Conservation (phyloP, 2,113 vertebrate genomes). For the Acrocephalus kingi region DNA sequence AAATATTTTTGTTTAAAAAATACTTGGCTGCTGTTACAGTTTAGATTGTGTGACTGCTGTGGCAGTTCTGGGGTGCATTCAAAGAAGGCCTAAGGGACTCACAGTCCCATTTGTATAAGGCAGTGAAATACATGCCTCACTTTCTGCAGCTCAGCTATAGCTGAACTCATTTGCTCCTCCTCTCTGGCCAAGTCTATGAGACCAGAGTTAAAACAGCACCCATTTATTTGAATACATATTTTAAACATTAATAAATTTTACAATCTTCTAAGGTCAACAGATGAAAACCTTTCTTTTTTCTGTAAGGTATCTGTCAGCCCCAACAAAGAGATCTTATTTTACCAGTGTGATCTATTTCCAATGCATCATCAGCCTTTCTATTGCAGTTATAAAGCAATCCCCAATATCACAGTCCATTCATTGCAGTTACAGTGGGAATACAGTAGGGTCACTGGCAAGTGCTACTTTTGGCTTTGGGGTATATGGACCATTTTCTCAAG, state of each 20-base stretch:
- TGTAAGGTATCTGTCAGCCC: not conserved
- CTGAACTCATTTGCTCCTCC: not conserved
- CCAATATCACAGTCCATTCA: fast-evolving
- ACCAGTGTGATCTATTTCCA: not conserved
- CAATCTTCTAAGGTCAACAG: not conserved
- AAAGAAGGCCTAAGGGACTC: not conserved
- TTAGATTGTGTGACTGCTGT: not conserved
- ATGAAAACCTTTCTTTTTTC: not conserved
- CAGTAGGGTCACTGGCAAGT: not conserved
- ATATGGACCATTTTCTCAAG: not conserved
- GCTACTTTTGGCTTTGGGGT: not conserved
- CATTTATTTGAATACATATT: not conserved
- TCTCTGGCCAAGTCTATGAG: not conserved
- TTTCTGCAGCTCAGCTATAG: not conserved
- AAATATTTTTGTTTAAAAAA: not conserved
- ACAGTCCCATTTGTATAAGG: not conserved
- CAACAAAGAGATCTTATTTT: not conserved
- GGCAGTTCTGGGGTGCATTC: not conserved
- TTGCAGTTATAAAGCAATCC: not conserved
- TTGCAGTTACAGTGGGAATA: not conserved
- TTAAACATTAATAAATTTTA: not conserved
- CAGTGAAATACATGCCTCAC: not conserved
- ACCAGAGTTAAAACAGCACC: not conserved
- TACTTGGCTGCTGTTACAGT: not conserved
- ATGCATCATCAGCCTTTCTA: not conserved